phyloP scores from a whole-genome alignment of 2,888 invertebrate genomes.

The Aleiodes testaceus region DNA sequence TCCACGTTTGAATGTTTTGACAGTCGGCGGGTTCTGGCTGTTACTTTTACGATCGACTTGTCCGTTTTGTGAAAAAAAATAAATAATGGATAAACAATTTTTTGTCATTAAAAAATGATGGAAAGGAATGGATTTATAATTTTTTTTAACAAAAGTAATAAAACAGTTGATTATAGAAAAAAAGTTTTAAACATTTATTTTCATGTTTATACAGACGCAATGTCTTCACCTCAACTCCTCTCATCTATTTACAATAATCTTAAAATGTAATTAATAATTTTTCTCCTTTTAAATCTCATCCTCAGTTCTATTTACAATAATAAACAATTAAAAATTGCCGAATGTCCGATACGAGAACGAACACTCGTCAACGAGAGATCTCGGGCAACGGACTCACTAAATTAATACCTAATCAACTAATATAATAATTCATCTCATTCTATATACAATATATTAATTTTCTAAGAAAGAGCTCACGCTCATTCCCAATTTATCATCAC shows the following conservation, averaged over 20 bases:
- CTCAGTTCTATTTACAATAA: conserved; percentile 49
- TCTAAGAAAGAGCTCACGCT: conserved; percentile 18
- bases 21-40: conserved; percentile 68
- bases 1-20: conserved; percentile 65
- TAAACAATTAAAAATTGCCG: conserved; percentile 43
- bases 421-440: conserved; percentile 42
- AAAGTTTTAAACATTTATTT: conserved; percentile 63
- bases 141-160: conserved; percentile 1
- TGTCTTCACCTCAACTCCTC: conserved; percentile 20
- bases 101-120: neutral
- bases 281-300: conserved; percentile 17
- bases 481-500: conserved; percentile 42
- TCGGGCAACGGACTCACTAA: conserved; percentile 44
- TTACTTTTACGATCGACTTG: conserved; percentile 63
- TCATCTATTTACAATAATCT: conserved; percentile 50
- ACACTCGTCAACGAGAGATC: conserved; percentile 44
- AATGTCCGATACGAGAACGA: conserved; percentile 36
- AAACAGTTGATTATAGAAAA: conserved; percentile 44
- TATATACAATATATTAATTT: conserved; percentile 53
- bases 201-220: conserved; percentile 49
- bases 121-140: neutral
- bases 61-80: neutral
- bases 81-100: neutral
- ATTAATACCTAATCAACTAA: conserved; percentile 44
- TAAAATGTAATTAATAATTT: conserved; percentile 27